Base-by-base conservation (phyloP, 2,888 invertebrate species). In the Philhelius pedissequus region DNA sequence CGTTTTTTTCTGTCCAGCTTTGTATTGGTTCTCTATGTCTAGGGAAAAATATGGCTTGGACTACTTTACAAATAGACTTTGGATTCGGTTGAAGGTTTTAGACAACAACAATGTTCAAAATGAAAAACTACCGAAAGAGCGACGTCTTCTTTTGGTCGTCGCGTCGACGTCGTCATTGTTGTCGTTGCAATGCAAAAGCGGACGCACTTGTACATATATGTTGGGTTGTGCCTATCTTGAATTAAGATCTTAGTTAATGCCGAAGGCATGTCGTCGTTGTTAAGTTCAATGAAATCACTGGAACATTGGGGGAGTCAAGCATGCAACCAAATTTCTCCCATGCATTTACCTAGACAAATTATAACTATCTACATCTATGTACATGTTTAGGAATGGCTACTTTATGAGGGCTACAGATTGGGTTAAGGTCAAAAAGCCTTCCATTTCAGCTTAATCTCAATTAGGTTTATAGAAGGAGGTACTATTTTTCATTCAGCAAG, bases 41-140 rank as follows among this genome's bases (percentile, higher is more conserved):
- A 38, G n/a, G 38, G n/a, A 32, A 62, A 60, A 43, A 66, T 79
- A 73, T 66, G 66, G 71, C 79, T 76, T 58, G 76, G 58, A 80
- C 84, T 80, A 80, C 84, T 76, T 84, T 80, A 80, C 84, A 84
- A 84, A 84, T 84, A 84, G 84, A 80, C 79, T 80, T 75, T 60
- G 84, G 84, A 84, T 84, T 79, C 79, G 71, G 84, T 84, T 76
- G 79, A 84, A 76, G 83, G 83, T 84, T 84, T 84, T 60, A 58
- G 32, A 64, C 77, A 50, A 15, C 40, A 27, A 45, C 45, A 48
- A 76, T 43, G 52, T 32, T 50, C 43, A 52, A 66, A 40, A 52
- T 35, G 43, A 40, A 75, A 43, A 66, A 62, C 13, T 8, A 45
- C 30, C n/a, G 9, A 43, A 4, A 22, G 40, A 8, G 4, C 20